Evolutionary conservation across 2,888 invertebrate genomes (phyloP).

Genomic region (Sericinus montela): DNA sequence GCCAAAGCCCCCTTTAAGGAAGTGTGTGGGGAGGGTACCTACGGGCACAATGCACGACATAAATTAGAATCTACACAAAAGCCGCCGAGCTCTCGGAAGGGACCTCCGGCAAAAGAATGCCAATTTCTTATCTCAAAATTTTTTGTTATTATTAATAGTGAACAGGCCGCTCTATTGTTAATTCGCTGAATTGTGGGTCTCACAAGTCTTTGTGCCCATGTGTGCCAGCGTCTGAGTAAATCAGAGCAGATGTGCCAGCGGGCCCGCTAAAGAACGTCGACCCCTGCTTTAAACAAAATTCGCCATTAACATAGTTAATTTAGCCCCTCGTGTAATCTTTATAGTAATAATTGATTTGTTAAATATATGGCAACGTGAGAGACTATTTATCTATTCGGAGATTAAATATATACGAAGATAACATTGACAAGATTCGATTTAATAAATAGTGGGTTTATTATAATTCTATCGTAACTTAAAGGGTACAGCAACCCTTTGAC

Average conservation of each 20-base stretch:
- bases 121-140: constrained; percentile 72
- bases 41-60: constrained; percentile 72
- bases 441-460: constrained; percentile 3
- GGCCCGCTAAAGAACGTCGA: constrained; percentile 45
- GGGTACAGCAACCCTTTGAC: constrained; percentile 17
- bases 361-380: constrained; percentile 31
- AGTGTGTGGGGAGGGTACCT: constrained; percentile 70
- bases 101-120: constrained; percentile 72
- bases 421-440: constrained; percentile 10
- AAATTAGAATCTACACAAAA: constrained; percentile 78
- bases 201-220: constrained; percentile 45
- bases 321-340: constrained; percentile 36
- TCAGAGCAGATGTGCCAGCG: constrained; percentile 67
- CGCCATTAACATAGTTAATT: constrained; percentile 53
- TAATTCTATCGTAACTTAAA: constrained; percentile 14
- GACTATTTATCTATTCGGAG: constrained; percentile 3
- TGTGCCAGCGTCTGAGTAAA: constrained; percentile 43
- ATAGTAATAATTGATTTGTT: constrained; percentile 42
- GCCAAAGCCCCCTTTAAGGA: constrained; percentile 65
- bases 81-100: constrained; percentile 70
- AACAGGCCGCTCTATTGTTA: constrained; percentile 60
- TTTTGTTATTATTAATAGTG: constrained; percentile 67
- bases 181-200: constrained; percentile 51
- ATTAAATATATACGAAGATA: constrained; percentile 6
- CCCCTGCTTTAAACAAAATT: constrained; percentile 42